These are phyloP conservation scores for Himalopsyche japonica DNA, from an alignment of 2,888 invertebrate genomes.

Conservation along the genomic window DNA sequence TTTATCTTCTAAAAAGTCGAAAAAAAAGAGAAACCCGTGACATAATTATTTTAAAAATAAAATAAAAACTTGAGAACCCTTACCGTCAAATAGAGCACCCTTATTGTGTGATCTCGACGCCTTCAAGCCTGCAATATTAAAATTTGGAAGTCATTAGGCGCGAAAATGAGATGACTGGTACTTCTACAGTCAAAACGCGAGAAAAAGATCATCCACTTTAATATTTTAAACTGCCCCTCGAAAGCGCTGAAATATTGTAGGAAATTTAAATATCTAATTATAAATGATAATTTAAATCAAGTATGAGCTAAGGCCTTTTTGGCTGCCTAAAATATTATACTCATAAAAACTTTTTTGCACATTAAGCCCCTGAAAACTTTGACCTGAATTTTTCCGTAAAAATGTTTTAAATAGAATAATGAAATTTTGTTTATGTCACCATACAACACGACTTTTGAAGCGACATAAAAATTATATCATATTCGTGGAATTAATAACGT, in stretches of 20 bases:
- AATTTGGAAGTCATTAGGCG: constrained; percentile 27
- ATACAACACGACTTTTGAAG: no score
- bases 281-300: neutral
- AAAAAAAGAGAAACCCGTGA: neutral
- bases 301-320: neutral
- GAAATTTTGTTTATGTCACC: no score
- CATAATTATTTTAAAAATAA: neutral
- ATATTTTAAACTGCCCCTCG: neutral
- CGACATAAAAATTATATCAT: no score
- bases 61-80: neutral
- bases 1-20: no score
- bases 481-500: no score
- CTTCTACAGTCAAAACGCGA: neutral
- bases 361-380: neutral
- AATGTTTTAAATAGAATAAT: neutral
- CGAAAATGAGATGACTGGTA: constrained; percentile 7
- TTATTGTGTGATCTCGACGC: neutral
- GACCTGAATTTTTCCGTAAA: neutral
- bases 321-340: neutral
- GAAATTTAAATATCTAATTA: neutral
- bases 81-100: neutral
- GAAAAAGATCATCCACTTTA: neutral
- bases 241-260: neutral
- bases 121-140: constrained; percentile 17
- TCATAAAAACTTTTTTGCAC: neutral